These are phyloP conservation scores for Lepilemur septentrionalis DNA, from an alignment of 2,797 vertebrate species.

Conservation along the genomic window DNA sequence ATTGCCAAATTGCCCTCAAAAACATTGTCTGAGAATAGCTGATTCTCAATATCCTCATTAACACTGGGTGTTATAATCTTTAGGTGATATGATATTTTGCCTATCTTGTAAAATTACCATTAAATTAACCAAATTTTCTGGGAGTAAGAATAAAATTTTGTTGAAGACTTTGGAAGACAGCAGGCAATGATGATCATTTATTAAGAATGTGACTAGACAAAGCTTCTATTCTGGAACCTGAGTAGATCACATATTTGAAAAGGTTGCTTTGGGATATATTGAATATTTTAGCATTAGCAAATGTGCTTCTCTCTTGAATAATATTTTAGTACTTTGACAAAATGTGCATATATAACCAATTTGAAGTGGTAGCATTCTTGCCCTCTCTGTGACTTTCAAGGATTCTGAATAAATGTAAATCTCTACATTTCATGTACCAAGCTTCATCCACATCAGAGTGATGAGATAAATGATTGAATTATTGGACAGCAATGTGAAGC, in stretches of 20 bases:
- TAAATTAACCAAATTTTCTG: not conserved
- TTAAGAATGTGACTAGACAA: not conserved
- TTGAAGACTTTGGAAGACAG: not conserved
- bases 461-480: slow-evolving; percentile 56
- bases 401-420: slow-evolving; percentile 25
- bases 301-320: not conserved
- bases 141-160: not conserved
- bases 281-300: not conserved
- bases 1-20: not conserved
- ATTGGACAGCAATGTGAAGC: slow-evolving; percentile 39
- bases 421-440: not conserved
- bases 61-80: not conserved
- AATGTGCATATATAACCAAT: not conserved
- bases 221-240: not conserved
- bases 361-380: not conserved
- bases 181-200: not conserved
- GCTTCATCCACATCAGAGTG: not conserved
- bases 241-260: not conserved
- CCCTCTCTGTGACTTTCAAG: not conserved
- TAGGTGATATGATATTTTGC: not conserved
- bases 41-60: not conserved
- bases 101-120: not conserved
- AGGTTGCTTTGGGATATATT: not conserved
- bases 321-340: not conserved
- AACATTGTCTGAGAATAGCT: not conserved